These are phyloP conservation scores for Xiphydria camelus DNA, from an alignment of 2,888 invertebrate genomes.

Conservation along the genomic window DNA sequence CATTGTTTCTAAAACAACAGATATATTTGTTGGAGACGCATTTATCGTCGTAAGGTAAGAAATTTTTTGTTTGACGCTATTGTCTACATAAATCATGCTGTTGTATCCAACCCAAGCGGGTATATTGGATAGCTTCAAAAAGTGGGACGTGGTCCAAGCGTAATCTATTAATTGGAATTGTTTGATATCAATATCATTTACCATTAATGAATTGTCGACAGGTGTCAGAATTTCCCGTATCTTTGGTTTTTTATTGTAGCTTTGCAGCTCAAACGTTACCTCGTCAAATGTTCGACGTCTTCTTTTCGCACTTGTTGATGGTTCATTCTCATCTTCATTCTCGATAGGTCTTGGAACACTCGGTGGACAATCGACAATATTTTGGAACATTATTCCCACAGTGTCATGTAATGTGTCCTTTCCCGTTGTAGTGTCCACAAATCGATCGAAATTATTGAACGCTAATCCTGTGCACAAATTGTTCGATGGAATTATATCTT, in stretches of 20 bases:
- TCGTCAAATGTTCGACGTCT: conserved; percentile 20
- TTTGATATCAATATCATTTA: conserved; percentile 10
- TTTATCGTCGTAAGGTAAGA: conserved; percentile 10
- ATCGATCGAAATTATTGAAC: too few species aligned
- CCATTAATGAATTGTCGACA: conserved; percentile 4
- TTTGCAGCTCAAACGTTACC: conserved; percentile 12
- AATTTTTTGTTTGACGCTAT: conserved; percentile 10
- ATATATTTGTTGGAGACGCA: too few species aligned
- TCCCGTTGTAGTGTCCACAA: conserved; percentile 23
- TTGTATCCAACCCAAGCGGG: conserved; percentile 25
- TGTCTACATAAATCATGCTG: conserved; percentile 10
- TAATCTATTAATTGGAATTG: conserved; percentile 14
- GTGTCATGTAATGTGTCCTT: too few species aligned
- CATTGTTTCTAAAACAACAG: too few species aligned
- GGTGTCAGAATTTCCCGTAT: conserved; percentile 10
- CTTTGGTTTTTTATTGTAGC: conserved; percentile 18
- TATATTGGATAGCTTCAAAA: conserved; percentile 9
- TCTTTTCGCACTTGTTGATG: too few species aligned
- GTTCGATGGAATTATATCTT: conserved; percentile 16
- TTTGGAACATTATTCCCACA: too few species aligned
- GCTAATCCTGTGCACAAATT: conserved; percentile 22
- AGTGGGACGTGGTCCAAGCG: conserved; percentile 18
- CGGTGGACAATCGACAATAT: too few species aligned
- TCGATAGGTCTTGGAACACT: too few species aligned
- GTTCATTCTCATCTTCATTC: too few species aligned